Evolutionary conservation across 2,888 invertebrate genomes (phyloP).

Genomic region (Coecobrya sp.): DNA sequence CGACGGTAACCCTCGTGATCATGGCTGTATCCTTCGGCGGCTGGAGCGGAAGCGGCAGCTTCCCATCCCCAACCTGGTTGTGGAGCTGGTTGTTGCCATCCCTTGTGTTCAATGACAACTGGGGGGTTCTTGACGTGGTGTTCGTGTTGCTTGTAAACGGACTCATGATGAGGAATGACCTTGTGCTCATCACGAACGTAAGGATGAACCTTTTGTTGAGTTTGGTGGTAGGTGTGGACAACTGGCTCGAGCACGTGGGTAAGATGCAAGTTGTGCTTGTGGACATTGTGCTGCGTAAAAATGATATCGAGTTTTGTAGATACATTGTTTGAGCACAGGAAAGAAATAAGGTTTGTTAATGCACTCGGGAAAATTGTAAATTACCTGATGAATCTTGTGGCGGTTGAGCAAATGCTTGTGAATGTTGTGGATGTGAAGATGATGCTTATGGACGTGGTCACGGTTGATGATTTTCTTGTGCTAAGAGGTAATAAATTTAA

Average conservation of each 20-base stretch:
- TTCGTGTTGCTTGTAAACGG: slow-evolving; percentile 77
- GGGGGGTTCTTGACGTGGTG: slow-evolving; percentile 77
- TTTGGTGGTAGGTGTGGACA: slow-evolving; percentile 83
- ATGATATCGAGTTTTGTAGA: not conserved
- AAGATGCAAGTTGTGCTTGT: slow-evolving; percentile 83
- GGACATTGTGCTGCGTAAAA: slow-evolving; percentile 80
- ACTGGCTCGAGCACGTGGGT: slow-evolving; percentile 83
- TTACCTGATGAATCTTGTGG: slow-evolving; percentile 83
- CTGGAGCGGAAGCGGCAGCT: slow-evolving; percentile 17
- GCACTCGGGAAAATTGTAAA: not conserved
- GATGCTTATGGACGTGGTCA: slow-evolving; percentile 84
- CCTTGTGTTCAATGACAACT: slow-evolving; percentile 81
- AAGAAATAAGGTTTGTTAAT: no score
- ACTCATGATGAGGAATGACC: slow-evolving; percentile 82
- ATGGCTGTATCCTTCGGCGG: slow-evolving; percentile 62
- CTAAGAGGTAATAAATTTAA: not conserved
- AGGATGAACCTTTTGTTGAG: slow-evolving; percentile 83
- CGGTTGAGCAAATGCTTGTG: slow-evolving; percentile 81
- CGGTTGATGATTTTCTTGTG: slow-evolving; percentile 83
- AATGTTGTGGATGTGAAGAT: slow-evolving; percentile 82
- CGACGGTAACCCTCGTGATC: slow-evolving; percentile 79
- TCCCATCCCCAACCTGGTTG: slow-evolving; percentile 74
- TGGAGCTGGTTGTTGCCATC: slow-evolving; percentile 68
- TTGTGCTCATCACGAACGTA: slow-evolving; percentile 80
- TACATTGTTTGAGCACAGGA: no score